Evolutionary conservation across 2,113 vertebrate genomes (phyloP).

Genomic region (Odontophorus gujanensis): DNA sequence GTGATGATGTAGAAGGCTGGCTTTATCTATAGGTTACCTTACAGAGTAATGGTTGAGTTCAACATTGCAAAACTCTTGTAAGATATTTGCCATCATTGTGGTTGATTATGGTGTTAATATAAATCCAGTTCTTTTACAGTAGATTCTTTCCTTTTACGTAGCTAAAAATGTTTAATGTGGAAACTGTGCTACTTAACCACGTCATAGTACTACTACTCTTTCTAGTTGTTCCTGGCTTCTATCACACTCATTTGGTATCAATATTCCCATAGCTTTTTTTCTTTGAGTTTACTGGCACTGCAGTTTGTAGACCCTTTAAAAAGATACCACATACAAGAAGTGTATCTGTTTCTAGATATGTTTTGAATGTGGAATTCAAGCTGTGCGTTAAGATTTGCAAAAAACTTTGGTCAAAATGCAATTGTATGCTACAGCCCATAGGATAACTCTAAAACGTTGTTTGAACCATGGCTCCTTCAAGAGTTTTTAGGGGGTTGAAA

Average conservation of each 20-base stretch:
- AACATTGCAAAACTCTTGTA: not conserved
- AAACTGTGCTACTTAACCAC: not conserved
- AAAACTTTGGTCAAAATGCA: not conserved
- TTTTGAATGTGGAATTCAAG: not conserved
- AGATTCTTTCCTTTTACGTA: not conserved
- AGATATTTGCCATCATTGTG: not conserved
- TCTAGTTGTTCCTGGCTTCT: not conserved
- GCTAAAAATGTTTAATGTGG: not conserved
- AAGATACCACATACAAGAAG: not conserved
- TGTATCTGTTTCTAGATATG: not conserved
- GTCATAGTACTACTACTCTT: not conserved
- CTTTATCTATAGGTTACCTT: conserved; percentile 3
- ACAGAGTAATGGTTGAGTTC: not conserved
- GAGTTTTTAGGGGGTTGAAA: not conserved
- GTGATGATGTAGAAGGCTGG: not conserved
- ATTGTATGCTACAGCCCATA: not conserved
- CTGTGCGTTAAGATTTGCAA: not conserved
- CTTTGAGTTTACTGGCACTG: not conserved
- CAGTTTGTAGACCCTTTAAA: not conserved
- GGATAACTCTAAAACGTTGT: not conserved
- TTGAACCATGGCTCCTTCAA: not conserved
- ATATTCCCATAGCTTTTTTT: not conserved
- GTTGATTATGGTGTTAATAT: not conserved
- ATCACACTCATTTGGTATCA: not conserved
- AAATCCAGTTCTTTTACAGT: not conserved